phyloP scores from a whole-genome alignment of 2,113 vertebrate species.

The Ammodramus savannarum region DNA sequence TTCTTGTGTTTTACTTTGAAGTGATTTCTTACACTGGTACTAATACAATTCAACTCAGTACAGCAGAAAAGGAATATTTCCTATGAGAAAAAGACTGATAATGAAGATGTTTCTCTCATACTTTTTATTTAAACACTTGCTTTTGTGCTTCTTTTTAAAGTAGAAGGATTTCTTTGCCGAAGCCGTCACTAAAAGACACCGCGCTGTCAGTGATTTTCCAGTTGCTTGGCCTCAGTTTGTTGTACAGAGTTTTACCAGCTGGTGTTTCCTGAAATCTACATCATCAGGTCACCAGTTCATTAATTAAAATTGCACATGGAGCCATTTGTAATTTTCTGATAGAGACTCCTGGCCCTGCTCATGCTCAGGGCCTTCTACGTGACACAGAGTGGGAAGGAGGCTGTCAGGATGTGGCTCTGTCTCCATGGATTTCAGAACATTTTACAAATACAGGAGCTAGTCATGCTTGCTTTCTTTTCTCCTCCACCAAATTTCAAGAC shows the following conservation, averaged over 20 bases:
- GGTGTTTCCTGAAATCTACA: background rate
- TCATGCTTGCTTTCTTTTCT: background rate
- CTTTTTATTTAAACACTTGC: background rate
- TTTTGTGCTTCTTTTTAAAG: background rate
- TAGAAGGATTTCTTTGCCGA: background rate
- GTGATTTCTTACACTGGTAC: background rate
- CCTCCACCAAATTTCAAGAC: background rate
- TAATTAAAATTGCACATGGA: slow-evolving; percentile 42
- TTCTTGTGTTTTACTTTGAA: background rate
- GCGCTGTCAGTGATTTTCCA: slow-evolving; percentile 23
- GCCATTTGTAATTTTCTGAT: slow-evolving; percentile 27
- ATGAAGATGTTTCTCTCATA: background rate
- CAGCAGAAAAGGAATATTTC: background rate
- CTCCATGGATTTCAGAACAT: background rate
- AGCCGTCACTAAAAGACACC: background rate
- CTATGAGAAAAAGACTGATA: background rate
- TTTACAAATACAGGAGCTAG: background rate
- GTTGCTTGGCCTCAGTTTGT: slow-evolving; percentile 18
- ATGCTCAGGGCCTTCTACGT: background rate
- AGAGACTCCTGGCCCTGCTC: background rate
- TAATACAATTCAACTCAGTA: background rate
- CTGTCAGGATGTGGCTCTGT: background rate
- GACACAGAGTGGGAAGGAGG: background rate
- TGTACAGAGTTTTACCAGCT: slow-evolving; percentile 31
- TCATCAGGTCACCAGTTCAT: slow-evolving; percentile 19